Percentiles rank a stretch among this genome's conserved stretches.
phyloP scores from a whole-genome alignment of 2,888 invertebrate genomes.

The Drosophila seclusa region DNA sequence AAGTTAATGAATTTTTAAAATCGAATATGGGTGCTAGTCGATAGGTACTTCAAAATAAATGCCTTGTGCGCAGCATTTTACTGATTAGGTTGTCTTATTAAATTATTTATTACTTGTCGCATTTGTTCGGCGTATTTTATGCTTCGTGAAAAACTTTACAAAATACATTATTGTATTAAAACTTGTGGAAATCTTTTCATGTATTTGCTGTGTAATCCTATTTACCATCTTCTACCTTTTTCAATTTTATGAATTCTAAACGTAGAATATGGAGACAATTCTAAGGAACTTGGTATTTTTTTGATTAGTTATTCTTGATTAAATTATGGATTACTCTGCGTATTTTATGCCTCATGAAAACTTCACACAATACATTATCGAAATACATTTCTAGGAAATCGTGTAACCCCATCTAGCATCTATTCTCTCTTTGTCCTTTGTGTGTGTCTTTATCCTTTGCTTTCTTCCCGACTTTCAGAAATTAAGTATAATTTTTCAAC shows the following conservation, averaged over 20 bases:
- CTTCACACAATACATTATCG: neutral
- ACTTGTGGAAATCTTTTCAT: neutral
- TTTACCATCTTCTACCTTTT: neutral
- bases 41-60: neutral
- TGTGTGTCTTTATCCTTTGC: neutral
- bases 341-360: neutral
- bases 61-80: neutral
- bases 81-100: neutral
- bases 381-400: neutral
- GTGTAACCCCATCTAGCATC: neutral
- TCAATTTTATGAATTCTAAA: neutral
- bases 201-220: neutral
- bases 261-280: neutral
- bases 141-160: neutral
- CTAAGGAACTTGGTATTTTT: neutral
- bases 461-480: neutral
- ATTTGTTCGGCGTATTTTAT: neutral
- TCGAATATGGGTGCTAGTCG: neutral
- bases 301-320: neutral
- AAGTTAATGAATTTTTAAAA: neutral
- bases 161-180: neutral
- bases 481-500: slow-evolving; percentile 19
- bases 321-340: neutral
- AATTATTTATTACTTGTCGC: neutral
- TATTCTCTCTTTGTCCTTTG: no score